Evolutionary conservation across 1,140 invertebrate species (phyloP).

Genomic region (Aphidius ervi): DNA sequence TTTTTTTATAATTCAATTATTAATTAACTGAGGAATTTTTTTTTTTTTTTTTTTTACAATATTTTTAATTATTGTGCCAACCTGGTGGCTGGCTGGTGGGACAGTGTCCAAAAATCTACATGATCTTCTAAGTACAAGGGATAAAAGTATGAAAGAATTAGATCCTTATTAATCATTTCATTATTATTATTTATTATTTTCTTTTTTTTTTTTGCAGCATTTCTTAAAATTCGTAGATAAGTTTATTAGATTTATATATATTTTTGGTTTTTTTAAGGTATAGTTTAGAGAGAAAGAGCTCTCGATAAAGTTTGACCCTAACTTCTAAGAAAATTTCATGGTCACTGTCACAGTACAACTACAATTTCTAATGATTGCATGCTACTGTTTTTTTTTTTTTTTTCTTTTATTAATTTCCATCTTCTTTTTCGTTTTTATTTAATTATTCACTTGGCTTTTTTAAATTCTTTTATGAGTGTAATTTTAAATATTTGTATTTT

Average conservation of each 20-base stretch:
- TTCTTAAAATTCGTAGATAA: slow-evolving; percentile 32
- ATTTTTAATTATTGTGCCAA: slow-evolving; percentile 18
- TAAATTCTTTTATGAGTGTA: slow-evolving; percentile 25
- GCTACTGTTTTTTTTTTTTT: slow-evolving; percentile 30
- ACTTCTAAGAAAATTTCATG: slow-evolving; percentile 42
- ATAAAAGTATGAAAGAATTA: slow-evolving; percentile 32
- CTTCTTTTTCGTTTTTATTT: too few relatives aligned
- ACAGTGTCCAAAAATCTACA: slow-evolving; percentile 32
- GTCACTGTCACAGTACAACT: slow-evolving; percentile 46
- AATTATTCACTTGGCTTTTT: too few relatives aligned
- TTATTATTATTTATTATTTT: slow-evolving; percentile 13
- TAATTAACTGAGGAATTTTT: slow-evolving; percentile 30
- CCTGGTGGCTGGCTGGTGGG: slow-evolving; percentile 31
- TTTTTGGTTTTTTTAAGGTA: slow-evolving; percentile 31
- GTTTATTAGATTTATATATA: slow-evolving; percentile 28
- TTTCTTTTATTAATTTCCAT: slow-evolving; percentile 33
- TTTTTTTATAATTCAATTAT: slow-evolving; percentile 18
- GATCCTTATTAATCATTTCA: slow-evolving; percentile 9
- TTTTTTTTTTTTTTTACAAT: slow-evolving; percentile 17
- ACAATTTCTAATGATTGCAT: slow-evolving; percentile 43
- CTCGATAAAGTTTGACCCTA: slow-evolving; percentile 48
- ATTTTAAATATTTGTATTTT: slow-evolving; percentile 30
- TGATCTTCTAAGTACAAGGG: slow-evolving; percentile 26
- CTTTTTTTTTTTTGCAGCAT: slow-evolving; percentile 16
- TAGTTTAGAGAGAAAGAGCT: slow-evolving; percentile 48